Conservation (phyloP, 2,888 invertebrate species). For the Opisthograptis luteolata region DNA sequence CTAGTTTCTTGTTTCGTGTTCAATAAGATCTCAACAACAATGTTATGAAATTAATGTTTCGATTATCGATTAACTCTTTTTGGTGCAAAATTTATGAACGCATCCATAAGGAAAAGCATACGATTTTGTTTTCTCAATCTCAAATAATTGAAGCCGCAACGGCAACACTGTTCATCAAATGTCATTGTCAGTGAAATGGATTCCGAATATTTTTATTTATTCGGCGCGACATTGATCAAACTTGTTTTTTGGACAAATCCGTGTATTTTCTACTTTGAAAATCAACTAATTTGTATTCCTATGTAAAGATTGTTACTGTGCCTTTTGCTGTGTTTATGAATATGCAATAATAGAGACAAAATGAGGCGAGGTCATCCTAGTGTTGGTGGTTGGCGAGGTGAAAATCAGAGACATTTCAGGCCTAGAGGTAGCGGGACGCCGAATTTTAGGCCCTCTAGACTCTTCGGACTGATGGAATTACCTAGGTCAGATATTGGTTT, state of each 20-base stretch:
- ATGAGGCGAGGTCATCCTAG: constrained; percentile 80
- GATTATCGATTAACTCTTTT: no score
- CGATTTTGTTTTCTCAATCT: no score
- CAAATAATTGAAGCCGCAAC: no score
- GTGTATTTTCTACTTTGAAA: constrained; percentile 2
- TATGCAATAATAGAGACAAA: constrained; percentile 61
- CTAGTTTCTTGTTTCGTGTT: no score
- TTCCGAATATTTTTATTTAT: constrained; percentile 52
- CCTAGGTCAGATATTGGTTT: constrained; percentile 53
- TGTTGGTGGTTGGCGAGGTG: constrained; percentile 74
- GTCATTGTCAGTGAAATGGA: constrained; percentile 44
- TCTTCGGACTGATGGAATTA: constrained; percentile 50
- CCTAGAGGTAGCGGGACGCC: constrained; percentile 63
- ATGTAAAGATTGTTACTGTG: constrained; percentile 6
- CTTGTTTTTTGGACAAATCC: constrained; percentile 39
- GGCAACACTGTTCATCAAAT: constrained; percentile 14
- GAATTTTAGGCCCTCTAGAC: constrained; percentile 61
- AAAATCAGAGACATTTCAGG: constrained; percentile 71
- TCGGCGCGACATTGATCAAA: constrained; percentile 60
- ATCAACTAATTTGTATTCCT: not conserved
- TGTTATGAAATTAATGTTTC: no score
- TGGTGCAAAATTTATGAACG: no score
- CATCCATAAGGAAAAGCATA: no score
- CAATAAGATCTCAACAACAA: no score
- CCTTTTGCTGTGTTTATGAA: constrained; percentile 36